These are phyloP conservation scores for Brachyrhaphis roseni DNA, from an alignment of 2,797 vertebrate genomes.

Conservation along the genomic window DNA sequence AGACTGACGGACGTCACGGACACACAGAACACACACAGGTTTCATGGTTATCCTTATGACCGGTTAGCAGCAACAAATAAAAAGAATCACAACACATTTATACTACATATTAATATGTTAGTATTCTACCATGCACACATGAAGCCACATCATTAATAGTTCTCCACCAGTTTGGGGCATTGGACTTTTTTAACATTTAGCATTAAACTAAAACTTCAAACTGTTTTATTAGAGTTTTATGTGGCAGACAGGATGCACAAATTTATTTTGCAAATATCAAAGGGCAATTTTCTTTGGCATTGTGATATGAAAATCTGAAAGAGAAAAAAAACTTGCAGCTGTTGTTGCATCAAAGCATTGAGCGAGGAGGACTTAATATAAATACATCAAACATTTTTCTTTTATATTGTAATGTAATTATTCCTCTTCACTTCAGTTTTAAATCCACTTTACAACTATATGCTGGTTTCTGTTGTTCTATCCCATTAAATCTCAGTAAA, in stretches of 20 bases:
- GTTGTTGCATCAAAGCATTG: background rate
- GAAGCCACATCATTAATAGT: background rate
- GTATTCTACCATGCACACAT: constrained; percentile 29
- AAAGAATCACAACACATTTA: constrained; percentile 11
- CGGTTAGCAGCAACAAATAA: constrained; percentile 3
- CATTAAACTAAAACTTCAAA: background rate
- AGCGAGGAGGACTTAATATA: background rate
- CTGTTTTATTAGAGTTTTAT: background rate
- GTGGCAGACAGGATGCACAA: too few relatives aligned
- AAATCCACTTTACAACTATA: background rate
- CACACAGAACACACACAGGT: constrained; percentile 31
- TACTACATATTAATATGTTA: constrained; percentile 11
- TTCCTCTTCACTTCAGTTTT: background rate
- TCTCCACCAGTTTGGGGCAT: constrained; percentile 1
- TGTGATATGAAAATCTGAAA: background rate
- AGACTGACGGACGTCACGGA: constrained; percentile 48
- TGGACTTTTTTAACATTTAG: background rate
- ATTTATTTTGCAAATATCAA: background rate
- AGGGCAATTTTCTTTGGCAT: background rate
- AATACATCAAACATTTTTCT: background rate
- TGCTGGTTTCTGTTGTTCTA: background rate
- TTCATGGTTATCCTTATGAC: constrained; percentile 31
- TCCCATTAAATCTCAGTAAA: background rate
- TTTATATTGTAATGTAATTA: background rate
- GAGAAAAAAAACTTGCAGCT: background rate